Evolutionary conservation across 2,797 vertebrate genomes (phyloP), one percentile per base, ranked within the genome.

Genomic region (Ambastaia sidthimunki): DNA sequence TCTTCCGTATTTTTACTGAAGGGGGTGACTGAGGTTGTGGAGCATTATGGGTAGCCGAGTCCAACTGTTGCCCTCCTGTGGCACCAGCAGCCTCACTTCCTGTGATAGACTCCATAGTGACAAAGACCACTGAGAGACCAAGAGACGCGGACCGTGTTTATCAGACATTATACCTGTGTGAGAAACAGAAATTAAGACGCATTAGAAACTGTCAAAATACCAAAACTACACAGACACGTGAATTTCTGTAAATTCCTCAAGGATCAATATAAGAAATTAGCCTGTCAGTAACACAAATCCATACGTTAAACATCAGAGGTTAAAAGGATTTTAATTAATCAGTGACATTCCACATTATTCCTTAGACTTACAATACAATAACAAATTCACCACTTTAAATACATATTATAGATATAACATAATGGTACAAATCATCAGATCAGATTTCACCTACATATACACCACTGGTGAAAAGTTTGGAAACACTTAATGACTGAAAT

Each of bases 1-100:
- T 96, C 90, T 96, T 96, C 87, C 93, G 94, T 74, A 96, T 95
- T 90, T 95, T 96, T 62, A 96, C 95, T 0, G 96, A 82, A 48
- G 94, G 92, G 7, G 69, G 69, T 13, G 78, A 67, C 28, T 76
- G 86, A 31, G 71, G 71, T 18, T 71, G 76, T 0, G 90, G 94
- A 73, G 91, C 90, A 77, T 95, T 94, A 47, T 84, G 84, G 0
- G 89, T 71, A 60, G 74, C 47, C 2, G 87, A 41, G 25, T 89
- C 88, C 2, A 76, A 86, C 16, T 89, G 71, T 82, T 66, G 80
- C 25, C 48, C 67, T 4, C 88, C 87, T 75, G 78, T 25, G 25
- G 90, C 87, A 75, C 82, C 83, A 2, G 83, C 83, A 60, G 87
- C 90, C 85, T 93, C 91, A 0, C 86, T 81, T 71, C 75, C 87